Evolutionary conservation across 2,888 invertebrate genomes (phyloP), one percentile per base, ranked within the genome.

Genomic region (Tinea trinotella): DNA sequence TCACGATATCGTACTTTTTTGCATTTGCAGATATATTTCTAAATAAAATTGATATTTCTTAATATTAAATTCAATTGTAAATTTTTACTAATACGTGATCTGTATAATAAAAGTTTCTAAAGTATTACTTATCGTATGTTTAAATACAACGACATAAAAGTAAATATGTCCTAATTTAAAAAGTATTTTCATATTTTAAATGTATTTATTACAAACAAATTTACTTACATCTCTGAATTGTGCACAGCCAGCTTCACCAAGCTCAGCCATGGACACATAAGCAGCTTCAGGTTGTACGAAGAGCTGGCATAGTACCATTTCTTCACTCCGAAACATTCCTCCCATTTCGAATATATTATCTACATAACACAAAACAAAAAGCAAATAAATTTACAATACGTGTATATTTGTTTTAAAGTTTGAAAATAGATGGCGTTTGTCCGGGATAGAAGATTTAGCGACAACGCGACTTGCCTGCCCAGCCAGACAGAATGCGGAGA

Each of bases 141-240:
- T n/a, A n/a, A n/a, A n/a, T n/a, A n/a, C n/a, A n/a, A n/a, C n/a
- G n/a, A n/a, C n/a, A n/a, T n/a, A n/a, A n/a, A n/a, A n/a, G n/a
- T n/a, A n/a, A n/a, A n/a, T n/a, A n/a, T n/a, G n/a, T n/a, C n/a
- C n/a, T n/a, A n/a, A n/a, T n/a, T n/a, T n/a, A n/a, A n/a, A n/a
- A n/a, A n/a, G n/a, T n/a, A n/a, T n/a, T n/a, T n/a, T n/a, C n/a
- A n/a, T n/a, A n/a, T n/a, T n/a, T n/a, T n/a, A n/a, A n/a, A n/a
- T n/a, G n/a, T n/a, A n/a, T n/a, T n/a, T n/a, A n/a, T n/a, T n/a
- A n/a, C n/a, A n/a, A n/a, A n/a, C n/a, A n/a, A n/a, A n/a, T n/a
- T n/a, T n/a, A 87, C 90, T 88, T 64, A 92, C 91, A 76, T 92
- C 92, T 77, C 91, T 84, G 65, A 92, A 92, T 71, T 92, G 91